Evolutionary conservation across 2,113 vertebrate genomes (phyloP).

Genomic region (Prietella phreatophila): DNA sequence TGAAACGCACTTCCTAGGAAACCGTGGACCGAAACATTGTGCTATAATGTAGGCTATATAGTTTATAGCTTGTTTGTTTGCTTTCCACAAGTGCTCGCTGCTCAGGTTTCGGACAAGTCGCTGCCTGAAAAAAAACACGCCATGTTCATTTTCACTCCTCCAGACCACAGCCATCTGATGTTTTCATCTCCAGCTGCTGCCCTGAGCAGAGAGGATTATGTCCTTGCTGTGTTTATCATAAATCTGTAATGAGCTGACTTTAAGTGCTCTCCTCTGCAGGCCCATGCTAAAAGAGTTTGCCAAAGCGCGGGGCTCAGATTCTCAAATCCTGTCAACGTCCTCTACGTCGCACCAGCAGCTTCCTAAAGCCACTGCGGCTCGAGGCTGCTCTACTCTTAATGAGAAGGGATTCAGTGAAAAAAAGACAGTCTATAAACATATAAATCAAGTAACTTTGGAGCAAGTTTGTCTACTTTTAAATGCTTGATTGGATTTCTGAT

Average conservation of each 20-base stretch:
- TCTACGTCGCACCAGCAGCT: constrained; percentile 19
- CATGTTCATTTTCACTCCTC: constrained; percentile 24
- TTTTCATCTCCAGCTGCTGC: constrained; percentile 38
- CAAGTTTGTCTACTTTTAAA: background rate
- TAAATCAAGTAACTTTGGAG: background rate
- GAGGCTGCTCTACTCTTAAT: background rate
- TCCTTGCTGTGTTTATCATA: constrained; percentile 51
- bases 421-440: background rate
- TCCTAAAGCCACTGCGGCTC: background rate
- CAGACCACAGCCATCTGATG: constrained; percentile 34
- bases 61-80: background rate
- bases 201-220: constrained; percentile 45
- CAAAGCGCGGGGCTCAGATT: background rate
- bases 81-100: background rate
- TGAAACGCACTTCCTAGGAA: background rate
- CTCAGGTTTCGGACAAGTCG: background rate
- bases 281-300: constrained; percentile 40
- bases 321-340: constrained; percentile 25
- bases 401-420: background rate
- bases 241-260: constrained; percentile 53
- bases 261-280: constrained; percentile 42
- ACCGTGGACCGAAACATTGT: too few species aligned
- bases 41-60: background rate
- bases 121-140: background rate
- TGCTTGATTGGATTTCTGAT: background rate